Percentiles rank a stretch among this genome's conserved stretches.
Evolutionary conservation across 2,888 invertebrate species (phyloP).

Genomic region (Drosophila melanocephala): DNA sequence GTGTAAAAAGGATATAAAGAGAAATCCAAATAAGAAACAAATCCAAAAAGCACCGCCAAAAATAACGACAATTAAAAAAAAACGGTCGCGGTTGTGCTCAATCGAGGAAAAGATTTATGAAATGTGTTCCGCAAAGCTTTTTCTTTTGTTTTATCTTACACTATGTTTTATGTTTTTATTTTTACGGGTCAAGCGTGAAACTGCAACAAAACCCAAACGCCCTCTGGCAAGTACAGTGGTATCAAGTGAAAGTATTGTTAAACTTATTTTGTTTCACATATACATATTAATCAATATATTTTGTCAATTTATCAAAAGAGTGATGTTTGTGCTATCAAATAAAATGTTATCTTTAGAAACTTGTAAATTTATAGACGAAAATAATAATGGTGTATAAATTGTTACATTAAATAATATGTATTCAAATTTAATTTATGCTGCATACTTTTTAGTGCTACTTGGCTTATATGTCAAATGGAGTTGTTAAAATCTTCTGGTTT

Average conservation of each 20-base stretch:
- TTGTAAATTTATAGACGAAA: not conserved
- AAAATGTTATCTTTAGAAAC: not conserved
- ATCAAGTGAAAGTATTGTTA: not conserved
- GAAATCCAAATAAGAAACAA: not conserved
- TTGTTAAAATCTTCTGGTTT: not conserved
- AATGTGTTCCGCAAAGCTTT: slow-evolving; percentile 62
- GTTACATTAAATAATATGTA: not conserved
- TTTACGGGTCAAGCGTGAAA: slow-evolving; percentile 26
- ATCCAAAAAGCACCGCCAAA: slow-evolving; percentile 44
- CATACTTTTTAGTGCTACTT: not conserved
- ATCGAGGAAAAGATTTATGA: slow-evolving; percentile 76
- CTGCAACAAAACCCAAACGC: slow-evolving; percentile 31
- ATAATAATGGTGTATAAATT: not conserved
- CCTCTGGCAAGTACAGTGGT: slow-evolving; percentile 51
- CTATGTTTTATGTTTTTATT: slow-evolving; percentile 8
- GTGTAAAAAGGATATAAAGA: slow-evolving; percentile 1
- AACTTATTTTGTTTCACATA: not conserved
- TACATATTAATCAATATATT: not conserved
- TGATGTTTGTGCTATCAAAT: not conserved
- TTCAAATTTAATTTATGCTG: not conserved
- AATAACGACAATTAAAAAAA: slow-evolving; percentile 57
- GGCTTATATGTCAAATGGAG: not conserved
- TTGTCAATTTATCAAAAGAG: not conserved
- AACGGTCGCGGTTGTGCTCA: slow-evolving; percentile 62
- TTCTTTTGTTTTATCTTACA: slow-evolving; percentile 11